A percentile compares a stretch with the other conserved stretches of the same genome.
Evolutionary conservation across 2,113 vertebrate species (phyloP).

Genomic region (Ceyx cyanopectus): DNA sequence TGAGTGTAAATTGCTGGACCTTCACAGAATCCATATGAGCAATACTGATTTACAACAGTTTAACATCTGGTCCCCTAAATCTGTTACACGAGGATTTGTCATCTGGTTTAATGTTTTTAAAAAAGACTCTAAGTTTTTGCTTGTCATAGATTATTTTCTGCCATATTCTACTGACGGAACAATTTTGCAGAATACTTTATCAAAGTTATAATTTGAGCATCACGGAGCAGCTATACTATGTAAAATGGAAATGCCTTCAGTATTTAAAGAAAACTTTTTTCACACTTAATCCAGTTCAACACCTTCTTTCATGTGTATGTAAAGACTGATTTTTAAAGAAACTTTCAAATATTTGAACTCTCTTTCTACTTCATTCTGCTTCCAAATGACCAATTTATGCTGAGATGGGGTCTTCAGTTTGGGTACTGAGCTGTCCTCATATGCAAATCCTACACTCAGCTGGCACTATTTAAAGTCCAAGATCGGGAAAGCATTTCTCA

Average conservation of each 20-base stretch:
- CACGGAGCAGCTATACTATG: neutral
- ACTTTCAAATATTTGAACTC: neutral
- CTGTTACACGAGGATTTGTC: neutral
- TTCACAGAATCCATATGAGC: neutral
- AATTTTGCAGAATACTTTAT: neutral
- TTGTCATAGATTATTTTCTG: neutral
- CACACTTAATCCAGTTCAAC: neutral
- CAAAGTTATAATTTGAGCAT: neutral
- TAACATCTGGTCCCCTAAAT: neutral
- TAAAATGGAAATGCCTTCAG: neutral
- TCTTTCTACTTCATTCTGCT: neutral
- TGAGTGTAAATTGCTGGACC: neutral
- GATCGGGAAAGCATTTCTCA: neutral
- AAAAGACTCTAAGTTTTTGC: neutral
- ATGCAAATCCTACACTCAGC: neutral
- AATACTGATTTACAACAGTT: neutral
- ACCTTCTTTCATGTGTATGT: neutral
- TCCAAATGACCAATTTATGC: neutral
- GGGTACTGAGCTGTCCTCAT: neutral
- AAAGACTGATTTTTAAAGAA: neutral
- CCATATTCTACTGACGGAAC: neutral
- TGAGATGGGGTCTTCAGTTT: neutral
- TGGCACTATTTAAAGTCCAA: neutral
- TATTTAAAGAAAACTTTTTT: conserved; percentile 12
- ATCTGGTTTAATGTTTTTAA: neutral